phyloP scores from a whole-genome alignment of 2,888 invertebrate species.

The Fragum whitleyi region DNA sequence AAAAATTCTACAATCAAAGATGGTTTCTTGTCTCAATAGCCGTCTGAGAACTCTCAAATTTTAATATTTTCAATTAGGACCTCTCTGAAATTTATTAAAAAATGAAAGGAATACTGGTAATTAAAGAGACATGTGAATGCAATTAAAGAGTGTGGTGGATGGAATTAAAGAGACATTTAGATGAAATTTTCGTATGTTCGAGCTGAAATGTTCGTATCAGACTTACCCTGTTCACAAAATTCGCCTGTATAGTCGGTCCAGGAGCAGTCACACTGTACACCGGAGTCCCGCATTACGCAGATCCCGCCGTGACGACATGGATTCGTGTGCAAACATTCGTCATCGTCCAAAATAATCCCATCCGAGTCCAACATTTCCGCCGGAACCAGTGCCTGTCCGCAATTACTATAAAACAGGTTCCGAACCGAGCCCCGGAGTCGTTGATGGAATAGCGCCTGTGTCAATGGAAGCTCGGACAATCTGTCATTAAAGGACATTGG shows the following conservation, averaged over 20 bases:
- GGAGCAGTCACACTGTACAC: conserved; percentile 97
- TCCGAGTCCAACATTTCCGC: conserved; percentile 93
- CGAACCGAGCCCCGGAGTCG: conserved; percentile 95
- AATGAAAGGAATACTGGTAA: no score
- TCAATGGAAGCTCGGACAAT: conserved; percentile 90
- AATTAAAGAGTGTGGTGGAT: no score
- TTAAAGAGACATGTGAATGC: no score
- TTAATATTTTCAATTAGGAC: no score
- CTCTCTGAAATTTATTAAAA: no score
- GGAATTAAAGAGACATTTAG: no score
- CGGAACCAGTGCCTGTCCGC: conserved; percentile 89
- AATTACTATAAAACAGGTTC: conserved; percentile 91
- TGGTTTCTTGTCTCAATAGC: no score
- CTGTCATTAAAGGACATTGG: conserved; percentile 96
- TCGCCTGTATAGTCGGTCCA: conserved; percentile 96
- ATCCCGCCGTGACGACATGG: conserved; percentile 98
- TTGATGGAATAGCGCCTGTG: conserved; percentile 96
- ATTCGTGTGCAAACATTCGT: conserved; percentile 85
- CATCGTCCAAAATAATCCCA: conserved; percentile 81
- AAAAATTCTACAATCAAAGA: no score
- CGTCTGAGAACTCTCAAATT: no score
- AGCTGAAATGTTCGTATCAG: no score
- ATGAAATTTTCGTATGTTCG: no score
- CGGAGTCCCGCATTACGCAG: conserved; percentile 97
- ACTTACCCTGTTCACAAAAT: conserved; percentile 95